Conservation (phyloP, 2,888 invertebrate species). For the Druceiella hillmani region DNA sequence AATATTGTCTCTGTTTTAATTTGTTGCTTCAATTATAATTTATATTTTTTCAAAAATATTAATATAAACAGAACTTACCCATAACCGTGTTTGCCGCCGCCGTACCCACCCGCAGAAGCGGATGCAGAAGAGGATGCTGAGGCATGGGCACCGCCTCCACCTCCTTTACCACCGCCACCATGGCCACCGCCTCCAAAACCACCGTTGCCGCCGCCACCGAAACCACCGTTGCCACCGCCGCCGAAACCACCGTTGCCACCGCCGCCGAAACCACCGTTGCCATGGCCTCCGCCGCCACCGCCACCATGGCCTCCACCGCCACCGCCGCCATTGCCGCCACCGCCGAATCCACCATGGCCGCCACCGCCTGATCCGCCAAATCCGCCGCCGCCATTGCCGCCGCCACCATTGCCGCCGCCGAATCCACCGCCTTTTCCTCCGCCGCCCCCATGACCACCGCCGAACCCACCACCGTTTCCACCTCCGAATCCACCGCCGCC, state of each 20-base stretch:
- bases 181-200: no score
- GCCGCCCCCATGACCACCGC: slow-evolving; percentile 10
- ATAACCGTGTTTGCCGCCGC: slow-evolving; percentile 3
- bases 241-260: slow-evolving; percentile 21
- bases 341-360: slow-evolving; percentile 9
- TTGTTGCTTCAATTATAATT: no score
- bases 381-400: slow-evolving; percentile 25
- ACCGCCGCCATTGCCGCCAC: slow-evolving; percentile 7
- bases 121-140: no score
- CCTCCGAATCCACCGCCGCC: slow-evolving; percentile 10
- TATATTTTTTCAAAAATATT: no score
- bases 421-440: slow-evolving; percentile 7
- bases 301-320: slow-evolving; percentile 12
- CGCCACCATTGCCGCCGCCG: slow-evolving; percentile 21
- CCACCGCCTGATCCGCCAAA: slow-evolving; percentile 18
- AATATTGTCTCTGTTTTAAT: no score
- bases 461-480: slow-evolving; percentile 7
- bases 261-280: slow-evolving; percentile 23
- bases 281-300: slow-evolving; percentile 20
- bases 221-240: slow-evolving; percentile 9
- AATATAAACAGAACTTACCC: no score
- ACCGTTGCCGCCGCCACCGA: slow-evolving; percentile 3
- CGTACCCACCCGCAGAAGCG: no score
- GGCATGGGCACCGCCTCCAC: no score
- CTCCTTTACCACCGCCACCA: no score